These are phyloP conservation scores for Acipenser ruthenus DNA, from an alignment of 2,797 vertebrate genomes.

Conservation along the genomic window DNA sequence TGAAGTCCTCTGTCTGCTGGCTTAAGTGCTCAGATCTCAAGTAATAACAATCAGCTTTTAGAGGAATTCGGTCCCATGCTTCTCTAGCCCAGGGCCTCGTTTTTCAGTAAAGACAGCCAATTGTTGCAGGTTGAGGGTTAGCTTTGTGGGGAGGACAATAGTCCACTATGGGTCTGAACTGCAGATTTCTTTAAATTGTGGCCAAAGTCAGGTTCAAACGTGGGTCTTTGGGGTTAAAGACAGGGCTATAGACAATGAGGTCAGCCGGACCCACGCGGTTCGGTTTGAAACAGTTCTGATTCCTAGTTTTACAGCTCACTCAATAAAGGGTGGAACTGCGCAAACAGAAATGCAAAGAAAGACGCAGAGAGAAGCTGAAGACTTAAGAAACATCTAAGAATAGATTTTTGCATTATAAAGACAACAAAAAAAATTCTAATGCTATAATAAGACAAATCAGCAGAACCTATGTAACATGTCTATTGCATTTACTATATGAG, in stretches of 20 bases:
- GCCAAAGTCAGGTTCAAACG: constrained; percentile 16
- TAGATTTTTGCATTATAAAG: no score
- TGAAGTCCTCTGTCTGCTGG: background rate
- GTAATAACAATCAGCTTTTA: background rate
- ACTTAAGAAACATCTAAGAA: no score
- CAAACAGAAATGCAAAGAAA: background rate
- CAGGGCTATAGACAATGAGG: constrained; percentile 11
- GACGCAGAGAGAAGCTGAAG: no score
- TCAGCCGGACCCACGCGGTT: background rate
- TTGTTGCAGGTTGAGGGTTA: constrained; percentile 1
- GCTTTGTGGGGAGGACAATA: constrained; percentile 13
- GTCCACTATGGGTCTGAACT: background rate
- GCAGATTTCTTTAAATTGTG: constrained; percentile 15
- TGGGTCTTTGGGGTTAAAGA: constrained; percentile 17
- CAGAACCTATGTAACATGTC: no score
- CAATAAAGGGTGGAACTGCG: background rate
- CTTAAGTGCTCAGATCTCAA: background rate
- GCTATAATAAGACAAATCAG: no score
- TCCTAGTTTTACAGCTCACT: background rate
- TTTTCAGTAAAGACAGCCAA: background rate
- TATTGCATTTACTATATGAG: no score
- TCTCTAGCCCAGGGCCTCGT: background rate
- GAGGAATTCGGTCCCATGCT: background rate
- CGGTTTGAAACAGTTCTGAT: background rate
- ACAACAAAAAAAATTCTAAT: no score